Conservation (phyloP, 2,888 invertebrate genomes). For the Sylvicola cinctus region DNA sequence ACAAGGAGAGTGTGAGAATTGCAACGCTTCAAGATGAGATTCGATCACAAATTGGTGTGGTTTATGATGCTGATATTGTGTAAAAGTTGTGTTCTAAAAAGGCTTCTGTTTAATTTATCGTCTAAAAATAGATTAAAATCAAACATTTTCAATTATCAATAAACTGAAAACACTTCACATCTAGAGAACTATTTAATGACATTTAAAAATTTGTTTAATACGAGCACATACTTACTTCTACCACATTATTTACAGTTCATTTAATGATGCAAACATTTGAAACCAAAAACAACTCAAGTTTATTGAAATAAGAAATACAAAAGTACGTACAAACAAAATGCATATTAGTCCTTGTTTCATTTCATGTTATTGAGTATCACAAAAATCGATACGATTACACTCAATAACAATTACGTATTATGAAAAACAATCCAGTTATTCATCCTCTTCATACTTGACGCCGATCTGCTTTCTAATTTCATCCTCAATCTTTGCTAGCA, state of each 20-base stretch:
- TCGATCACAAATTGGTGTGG: constrained; percentile 41
- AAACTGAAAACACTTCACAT: no score
- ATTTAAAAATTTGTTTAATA: no score
- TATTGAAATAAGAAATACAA: neutral
- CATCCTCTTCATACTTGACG: constrained; percentile 17
- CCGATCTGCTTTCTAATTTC: constrained; percentile 48
- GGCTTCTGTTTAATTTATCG: no score
- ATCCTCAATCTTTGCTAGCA: constrained; percentile 53
- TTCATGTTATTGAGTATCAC: neutral
- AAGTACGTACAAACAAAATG: neutral
- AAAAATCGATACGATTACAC: no score
- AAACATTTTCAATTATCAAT: no score
- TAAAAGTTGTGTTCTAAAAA: no score
- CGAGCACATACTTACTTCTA: no score
- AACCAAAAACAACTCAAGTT: neutral
- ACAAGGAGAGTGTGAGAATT: constrained; percentile 40
- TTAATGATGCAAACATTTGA: no score
- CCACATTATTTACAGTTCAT: no score
- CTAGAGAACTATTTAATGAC: no score
- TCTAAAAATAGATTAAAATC: no score
- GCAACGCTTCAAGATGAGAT: constrained; percentile 47
- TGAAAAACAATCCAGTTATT: neutral
- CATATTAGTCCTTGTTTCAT: neutral
- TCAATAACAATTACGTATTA: neutral
- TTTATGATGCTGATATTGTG: no score